Conservation (phyloP, 2,797 vertebrate species). For the Rhabdophis nuchalis region DNA sequence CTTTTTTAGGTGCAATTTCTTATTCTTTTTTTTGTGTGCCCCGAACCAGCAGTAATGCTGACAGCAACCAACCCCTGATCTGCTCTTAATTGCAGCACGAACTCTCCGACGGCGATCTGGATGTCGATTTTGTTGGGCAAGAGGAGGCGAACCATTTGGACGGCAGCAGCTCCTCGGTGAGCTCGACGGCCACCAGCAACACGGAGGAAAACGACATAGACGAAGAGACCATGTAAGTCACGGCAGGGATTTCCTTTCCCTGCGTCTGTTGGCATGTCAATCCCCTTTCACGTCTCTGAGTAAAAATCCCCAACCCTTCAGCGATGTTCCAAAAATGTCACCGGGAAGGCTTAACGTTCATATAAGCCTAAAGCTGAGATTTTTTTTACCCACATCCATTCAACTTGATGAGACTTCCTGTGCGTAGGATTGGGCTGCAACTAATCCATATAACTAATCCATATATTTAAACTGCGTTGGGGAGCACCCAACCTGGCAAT, state of each 20-base stretch:
- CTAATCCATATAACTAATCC: neutral
- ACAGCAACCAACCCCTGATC: too few relatives aligned
- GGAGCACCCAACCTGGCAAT: neutral
- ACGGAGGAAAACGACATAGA: conserved; percentile 98
- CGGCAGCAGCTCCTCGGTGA: conserved; percentile 95
- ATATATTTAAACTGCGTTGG: neutral
- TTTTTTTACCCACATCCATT: neutral
- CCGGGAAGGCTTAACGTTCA: neutral
- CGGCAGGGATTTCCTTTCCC: neutral
- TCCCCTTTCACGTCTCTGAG: neutral
- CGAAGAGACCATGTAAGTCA: conserved; percentile 93
- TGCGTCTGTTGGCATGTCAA: neutral
- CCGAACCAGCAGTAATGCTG: too few relatives aligned
- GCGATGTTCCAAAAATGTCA: neutral
- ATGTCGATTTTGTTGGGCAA: conserved; percentile 89
- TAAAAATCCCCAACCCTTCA: neutral
- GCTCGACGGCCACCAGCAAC: conserved; percentile 97
- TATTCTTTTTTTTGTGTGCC: too few relatives aligned
- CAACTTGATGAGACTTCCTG: neutral
- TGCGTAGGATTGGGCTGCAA: neutral
- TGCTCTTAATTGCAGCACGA: conserved; percentile 72
- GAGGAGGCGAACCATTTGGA: conserved; percentile 94
- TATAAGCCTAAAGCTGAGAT: neutral
- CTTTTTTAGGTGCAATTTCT: too few relatives aligned
- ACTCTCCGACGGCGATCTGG: conserved; percentile 92